Evolutionary conservation across 2,113 vertebrate genomes (phyloP), one percentile per base, ranked within the genome.

Genomic region (Notiomystis cincta): DNA sequence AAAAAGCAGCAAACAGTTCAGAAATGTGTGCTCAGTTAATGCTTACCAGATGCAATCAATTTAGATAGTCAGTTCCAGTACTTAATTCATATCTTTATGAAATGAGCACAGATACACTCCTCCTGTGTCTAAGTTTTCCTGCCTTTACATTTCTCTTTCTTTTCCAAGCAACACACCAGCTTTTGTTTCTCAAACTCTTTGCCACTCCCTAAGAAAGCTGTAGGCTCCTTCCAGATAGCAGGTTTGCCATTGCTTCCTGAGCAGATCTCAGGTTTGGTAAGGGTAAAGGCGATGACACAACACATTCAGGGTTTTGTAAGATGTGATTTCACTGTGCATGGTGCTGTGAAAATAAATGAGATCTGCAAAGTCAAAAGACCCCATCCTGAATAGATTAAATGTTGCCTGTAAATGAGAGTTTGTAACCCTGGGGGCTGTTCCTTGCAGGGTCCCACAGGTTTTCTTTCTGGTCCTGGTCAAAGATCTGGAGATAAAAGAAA

Each of bases 11-110:
- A 83, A 92, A 90, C 51, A 78, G 69, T 70, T 94, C 90, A 95
- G 84, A 95, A 95, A 91, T 88, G 78, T 93, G 87, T 93, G 58
- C 84, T 77, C 44, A 77, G 90, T 93, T 93, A 88, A 95, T 82
- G 76, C 93, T 95, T 82, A 89, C 79, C 96, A 97, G 95, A 96
- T 90, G 75, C 56, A 95, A 95, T 94, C 89, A 85, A 87, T 96
- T 91, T 87, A 75, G 90, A 85, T 91, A 89, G 77, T 90, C 60
- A 50, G 57, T 91, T 95, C 90, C 95, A 96, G 65, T 58, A 76
- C 58, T 85, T 91, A 95, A 94, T 84, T 90, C 1, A 0, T 89
- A 69, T 87, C 72, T 94, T 90, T 93, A 87, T 23, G n/a, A 82
- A 91, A 90, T 54, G 54, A 79, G 54, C 66, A 42, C 66, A 95